These are phyloP conservation scores for Perca fluviatilis DNA, from an alignment of 2,113 vertebrate genomes.

Conservation along the genomic window DNA sequence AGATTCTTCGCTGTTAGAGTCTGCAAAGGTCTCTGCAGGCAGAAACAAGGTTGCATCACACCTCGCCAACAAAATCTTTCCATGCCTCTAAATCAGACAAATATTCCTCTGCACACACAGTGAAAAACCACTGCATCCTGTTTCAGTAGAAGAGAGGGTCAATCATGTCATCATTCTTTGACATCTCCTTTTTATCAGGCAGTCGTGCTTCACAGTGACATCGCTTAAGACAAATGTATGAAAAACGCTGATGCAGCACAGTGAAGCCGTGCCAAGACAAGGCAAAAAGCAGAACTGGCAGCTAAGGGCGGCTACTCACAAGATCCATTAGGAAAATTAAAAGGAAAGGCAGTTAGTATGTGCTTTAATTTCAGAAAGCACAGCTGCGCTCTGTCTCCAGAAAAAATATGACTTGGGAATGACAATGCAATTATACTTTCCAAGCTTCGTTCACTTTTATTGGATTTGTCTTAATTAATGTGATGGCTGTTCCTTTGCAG, in stretches of 20 bases:
- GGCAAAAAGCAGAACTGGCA: conserved; percentile 70
- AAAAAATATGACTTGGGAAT: conserved; percentile 70
- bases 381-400: conserved; percentile 56
- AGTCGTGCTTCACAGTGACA: conserved; percentile 54
- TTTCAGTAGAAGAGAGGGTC: conserved; percentile 34
- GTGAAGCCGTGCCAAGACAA: conserved; percentile 59
- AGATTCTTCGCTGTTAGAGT: conserved; percentile 98
- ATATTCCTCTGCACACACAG: conserved; percentile 12
- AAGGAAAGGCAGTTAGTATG: conserved; percentile 67
- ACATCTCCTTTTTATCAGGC: conserved; percentile 65
- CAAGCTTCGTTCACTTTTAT: conserved; percentile 65
- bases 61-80: conserved; percentile 1
- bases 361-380: conserved; percentile 72
- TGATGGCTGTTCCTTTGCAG: conserved; percentile 36
- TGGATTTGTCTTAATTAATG: conserved; percentile 70
- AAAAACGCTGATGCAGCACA: conserved; percentile 78
- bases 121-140: not conserved
- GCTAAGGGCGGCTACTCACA: conserved; percentile 59
- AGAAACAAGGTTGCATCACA: conserved; percentile 49
- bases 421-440: conserved; percentile 69
- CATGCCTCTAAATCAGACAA: conserved; percentile 37
- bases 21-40: conserved; percentile 90
- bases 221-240: conserved; percentile 65
- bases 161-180: conserved; percentile 51
- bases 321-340: conserved; percentile 84